Percentiles rank a stretch among this genome's conserved stretches.
Conservation (phyloP, 2,113 vertebrate genomes). For the Lycaon pictus region DNA sequence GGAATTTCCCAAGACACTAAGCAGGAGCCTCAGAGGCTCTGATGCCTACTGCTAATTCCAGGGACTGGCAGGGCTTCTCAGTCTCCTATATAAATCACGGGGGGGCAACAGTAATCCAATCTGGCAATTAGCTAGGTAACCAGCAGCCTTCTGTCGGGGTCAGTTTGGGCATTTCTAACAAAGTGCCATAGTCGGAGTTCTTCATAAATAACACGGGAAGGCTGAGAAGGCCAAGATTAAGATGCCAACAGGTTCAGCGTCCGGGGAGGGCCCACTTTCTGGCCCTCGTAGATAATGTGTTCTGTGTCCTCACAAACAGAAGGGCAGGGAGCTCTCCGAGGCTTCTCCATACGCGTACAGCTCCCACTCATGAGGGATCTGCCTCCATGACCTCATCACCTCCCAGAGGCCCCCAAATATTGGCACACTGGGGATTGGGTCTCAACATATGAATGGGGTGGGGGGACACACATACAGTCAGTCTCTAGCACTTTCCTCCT, state of each 20-base stretch:
- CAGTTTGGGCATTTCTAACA: neutral
- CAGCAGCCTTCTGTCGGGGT: neutral
- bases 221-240: neutral
- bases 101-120: neutral
- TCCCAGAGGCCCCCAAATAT: neutral
- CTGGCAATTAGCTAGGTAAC: neutral
- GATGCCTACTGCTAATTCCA: neutral
- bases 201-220: neutral
- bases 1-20: neutral
- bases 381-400: neutral
- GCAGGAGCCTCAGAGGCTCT: neutral
- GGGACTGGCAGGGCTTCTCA: neutral
- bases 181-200: neutral
- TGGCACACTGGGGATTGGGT: neutral
- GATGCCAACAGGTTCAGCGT: neutral
- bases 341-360: neutral
- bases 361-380: neutral
- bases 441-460: neutral
- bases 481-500: neutral
- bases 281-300: neutral
- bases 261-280: neutral
- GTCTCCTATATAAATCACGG: neutral
- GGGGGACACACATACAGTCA: neutral
- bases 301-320: neutral
- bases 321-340: neutral